Evolutionary conservation across 1,140 invertebrate species (phyloP), one percentile per base, ranked within the genome.

Genomic region (Anoplophora glabripennis): DNA sequence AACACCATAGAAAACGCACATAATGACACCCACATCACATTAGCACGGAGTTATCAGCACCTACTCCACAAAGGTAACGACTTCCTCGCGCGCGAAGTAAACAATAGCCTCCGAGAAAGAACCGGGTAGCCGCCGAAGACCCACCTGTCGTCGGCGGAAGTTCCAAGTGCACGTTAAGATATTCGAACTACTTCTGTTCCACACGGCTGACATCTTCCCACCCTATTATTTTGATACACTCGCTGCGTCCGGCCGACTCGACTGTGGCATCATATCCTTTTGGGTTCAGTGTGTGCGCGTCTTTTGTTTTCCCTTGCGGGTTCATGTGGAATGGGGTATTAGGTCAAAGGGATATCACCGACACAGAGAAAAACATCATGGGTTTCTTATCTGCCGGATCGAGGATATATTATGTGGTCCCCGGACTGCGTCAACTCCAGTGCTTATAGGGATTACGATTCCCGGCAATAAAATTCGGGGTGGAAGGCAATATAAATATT

Each of bases 81-180:
- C n/a, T 45, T 15, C 17, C 10, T 45, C 44, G 44, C 34, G 28
- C 14, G 14, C 21, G 21, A 3, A 28, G 21, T 28, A 28, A 28
- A 28, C 21, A 28, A 28, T 28, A 5, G 21, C 21, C 21, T 28
- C 5, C 21, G 21, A 42, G 51, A 18, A 18, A 28, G 51, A 42
- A 15, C 21, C n/a, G 28, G 28, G 14, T 35, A 21, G 1, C 34
- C 36, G 38, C 12, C 51, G 47, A 53, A 15, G 17, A 17, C 28
- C 54, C 54, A 56, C 54, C 54, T 56, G 54, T 56, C 54, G 54
- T 48, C 35, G n/a, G 17, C 54, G 54, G 54, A 56, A 56, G 54
- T 56, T 47, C 54, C 38, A 48, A 46, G 36, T 48, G 34, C 37
- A 38, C 44, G 38, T n/a, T 48, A 21, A 56, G 54, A 56, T 56